A percentile compares a stretch with the other conserved stretches of the same genome.
phyloP scores from a whole-genome alignment of 2,888 invertebrate species.

The Terebella lapidaria region DNA sequence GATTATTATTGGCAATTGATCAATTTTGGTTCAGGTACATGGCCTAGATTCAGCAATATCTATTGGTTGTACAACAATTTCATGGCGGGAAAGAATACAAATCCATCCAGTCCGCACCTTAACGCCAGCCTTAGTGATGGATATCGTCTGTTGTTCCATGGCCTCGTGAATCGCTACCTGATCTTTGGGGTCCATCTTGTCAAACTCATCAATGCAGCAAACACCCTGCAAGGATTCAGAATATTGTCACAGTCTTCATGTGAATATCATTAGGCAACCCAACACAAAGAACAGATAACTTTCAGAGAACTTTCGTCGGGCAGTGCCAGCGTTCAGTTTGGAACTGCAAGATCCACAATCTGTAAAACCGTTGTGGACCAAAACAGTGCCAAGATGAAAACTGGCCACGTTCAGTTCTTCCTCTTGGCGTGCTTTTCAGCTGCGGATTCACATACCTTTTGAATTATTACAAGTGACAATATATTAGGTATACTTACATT shows the following conservation, averaged over 20 bases:
- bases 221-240: constrained; percentile 63
- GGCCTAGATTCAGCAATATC: not conserved
- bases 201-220: constrained; percentile 99
- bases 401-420: no score
- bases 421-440: no score
- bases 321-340: constrained; percentile 4
- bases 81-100: not conserved
- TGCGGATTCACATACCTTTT: no score
- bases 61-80: not conserved
- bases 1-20: constrained; percentile 1
- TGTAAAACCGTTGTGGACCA: constrained; percentile 18
- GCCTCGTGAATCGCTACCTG: constrained; percentile 99
- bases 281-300: not conserved
- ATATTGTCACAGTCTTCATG: not conserved
- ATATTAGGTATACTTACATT: no score
- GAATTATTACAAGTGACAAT: no score
- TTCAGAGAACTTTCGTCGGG: constrained; percentile 2
- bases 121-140: constrained; percentile 79
- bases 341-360: constrained; percentile 12
- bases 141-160: constrained; percentile 99
- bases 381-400: constrained; percentile 19
- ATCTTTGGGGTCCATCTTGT: constrained; percentile 96
- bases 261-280: not conserved
- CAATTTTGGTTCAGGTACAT: not conserved
- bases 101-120: constrained; percentile 45